Evolutionary conservation across 2,113 vertebrate genomes (phyloP), one percentile per base, ranked within the genome.

Genomic region (Sinosuthora webbiana): DNA sequence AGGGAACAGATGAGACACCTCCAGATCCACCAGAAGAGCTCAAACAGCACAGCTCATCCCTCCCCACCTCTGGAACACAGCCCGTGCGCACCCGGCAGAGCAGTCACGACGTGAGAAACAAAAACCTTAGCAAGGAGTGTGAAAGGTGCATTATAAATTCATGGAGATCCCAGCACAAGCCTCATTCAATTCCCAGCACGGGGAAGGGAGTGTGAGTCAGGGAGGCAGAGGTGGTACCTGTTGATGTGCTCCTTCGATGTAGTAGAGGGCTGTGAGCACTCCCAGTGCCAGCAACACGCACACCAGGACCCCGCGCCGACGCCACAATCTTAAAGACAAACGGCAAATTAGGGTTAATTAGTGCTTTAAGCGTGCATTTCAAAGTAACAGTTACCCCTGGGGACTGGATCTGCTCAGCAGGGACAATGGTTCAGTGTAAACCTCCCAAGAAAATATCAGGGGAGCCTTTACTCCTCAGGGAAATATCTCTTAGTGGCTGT

Each of bases 241-340:
- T 96, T 99, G 99, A 98, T 99, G 99, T 49, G 97, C 77, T 97
- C 99, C 99, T 96, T 99, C 99, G 89, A 98, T 97, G 96, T 98
- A 99, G 97, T 99, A 99, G 78, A 97, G 96, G 92, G 98, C 71
- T 95, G 98, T 98, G 92, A 99, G 98, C 75, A 98, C 71, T 85
- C 98, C 98, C 93, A 99, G 98, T 67, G 98, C 96, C 96, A 99
- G 96, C 93, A 99, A 92, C 96, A 98, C 92, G 68, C 98, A 98
- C 87, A 98, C 96, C 97, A 99, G 98, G 70, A 97, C 50, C 87
- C 98, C 98, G 94, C 99, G 98, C 80, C 98, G 98, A 79, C 98
- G 98, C 99, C 99, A 99, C 96, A 99, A 98, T 91, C 99, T 99
- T 96, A 88, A 97, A 97, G 93, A 97, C 75, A 97, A 97, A 97